phyloP scores from a whole-genome alignment of 2,888 invertebrate species.

The Lithosia quadra region DNA sequence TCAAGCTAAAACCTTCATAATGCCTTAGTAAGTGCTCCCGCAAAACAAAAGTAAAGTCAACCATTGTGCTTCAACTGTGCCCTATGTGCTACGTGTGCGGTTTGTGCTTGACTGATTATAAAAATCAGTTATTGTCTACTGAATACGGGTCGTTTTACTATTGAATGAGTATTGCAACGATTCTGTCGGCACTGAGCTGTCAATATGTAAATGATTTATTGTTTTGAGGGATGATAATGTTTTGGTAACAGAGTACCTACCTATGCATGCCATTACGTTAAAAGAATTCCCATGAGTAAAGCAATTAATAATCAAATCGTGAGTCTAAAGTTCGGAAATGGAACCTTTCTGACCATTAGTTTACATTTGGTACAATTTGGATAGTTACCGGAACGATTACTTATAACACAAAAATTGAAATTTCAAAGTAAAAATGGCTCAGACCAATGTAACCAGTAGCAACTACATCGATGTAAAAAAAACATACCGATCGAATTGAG shows the following conservation, averaged over 20 bases:
- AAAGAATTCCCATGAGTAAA: too few species aligned
- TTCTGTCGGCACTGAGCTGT: conserved; percentile 47
- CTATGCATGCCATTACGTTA: too few species aligned
- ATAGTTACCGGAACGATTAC: too few species aligned
- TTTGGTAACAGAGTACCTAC: neutral
- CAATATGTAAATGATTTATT: conserved; percentile 56
- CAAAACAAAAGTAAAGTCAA: conserved; percentile 22
- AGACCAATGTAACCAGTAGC: too few species aligned
- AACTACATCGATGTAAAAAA: too few species aligned
- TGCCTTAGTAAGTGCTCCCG: conserved; percentile 9
- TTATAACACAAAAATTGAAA: too few species aligned
- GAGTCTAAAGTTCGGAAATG: too few species aligned
- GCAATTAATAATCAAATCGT: too few species aligned
- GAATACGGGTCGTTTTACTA: conserved; percentile 18
- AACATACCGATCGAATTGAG: too few species aligned
- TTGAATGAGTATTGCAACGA: conserved; percentile 2
- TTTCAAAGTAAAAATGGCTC: too few species aligned
- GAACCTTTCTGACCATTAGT: too few species aligned
- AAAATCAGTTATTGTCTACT: conserved; percentile 14
- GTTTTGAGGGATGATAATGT: conserved; percentile 25
- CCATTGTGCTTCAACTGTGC: conserved; percentile 32
- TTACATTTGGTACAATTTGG: too few species aligned
- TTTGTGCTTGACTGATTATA: conserved; percentile 13
- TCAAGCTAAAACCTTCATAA: conserved; percentile 18
- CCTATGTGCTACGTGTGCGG: conserved; percentile 33